phyloP scores from a whole-genome alignment of 92 coral and sea anemone genomes.

The Diadumene lineata region DNA sequence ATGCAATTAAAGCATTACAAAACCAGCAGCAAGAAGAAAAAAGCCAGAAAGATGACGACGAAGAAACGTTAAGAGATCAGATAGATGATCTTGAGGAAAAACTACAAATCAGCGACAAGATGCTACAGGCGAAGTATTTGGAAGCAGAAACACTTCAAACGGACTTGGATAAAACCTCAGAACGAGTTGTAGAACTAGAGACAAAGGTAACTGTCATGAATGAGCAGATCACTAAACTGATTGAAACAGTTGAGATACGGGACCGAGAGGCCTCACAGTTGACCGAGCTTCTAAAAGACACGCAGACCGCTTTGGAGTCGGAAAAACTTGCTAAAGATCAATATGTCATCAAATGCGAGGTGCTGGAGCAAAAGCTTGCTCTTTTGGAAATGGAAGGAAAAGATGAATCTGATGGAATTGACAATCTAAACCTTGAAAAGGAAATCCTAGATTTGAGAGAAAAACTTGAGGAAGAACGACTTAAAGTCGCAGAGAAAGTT shows the following conservation, averaged over 20 bases:
- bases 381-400: slow-evolving; percentile 62
- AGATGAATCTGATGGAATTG: slow-evolving; percentile 40
- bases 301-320: slow-evolving; percentile 55
- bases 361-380: slow-evolving; percentile 58
- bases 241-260: slow-evolving; percentile 39
- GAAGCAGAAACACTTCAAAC: slow-evolving; percentile 35
- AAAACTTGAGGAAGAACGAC: slow-evolving; percentile 44
- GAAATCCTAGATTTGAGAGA: slow-evolving; percentile 43
- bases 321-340: slow-evolving; percentile 72
- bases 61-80: slow-evolving; percentile 23
- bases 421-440: slow-evolving; percentile 18
- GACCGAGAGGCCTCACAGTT: slow-evolving; percentile 49
- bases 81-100: slow-evolving; percentile 57
- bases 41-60: slow-evolving; percentile 37
- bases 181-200: slow-evolving; percentile 46
- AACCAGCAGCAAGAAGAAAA: slow-evolving; percentile 35
- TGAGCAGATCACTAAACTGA: slow-evolving; percentile 37
- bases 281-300: slow-evolving; percentile 51
- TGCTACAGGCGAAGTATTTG: slow-evolving; percentile 45
- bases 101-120: slow-evolving; percentile 41
- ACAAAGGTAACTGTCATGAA: slow-evolving; percentile 45
- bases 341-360: slow-evolving; percentile 65
- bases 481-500: slow-evolving; percentile 44
- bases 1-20: slow-evolving; percentile 52
- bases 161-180: slow-evolving; percentile 41